Evolutionary conservation across 2,888 invertebrate species (phyloP).

Genomic region (Lymantria dispar): DNA sequence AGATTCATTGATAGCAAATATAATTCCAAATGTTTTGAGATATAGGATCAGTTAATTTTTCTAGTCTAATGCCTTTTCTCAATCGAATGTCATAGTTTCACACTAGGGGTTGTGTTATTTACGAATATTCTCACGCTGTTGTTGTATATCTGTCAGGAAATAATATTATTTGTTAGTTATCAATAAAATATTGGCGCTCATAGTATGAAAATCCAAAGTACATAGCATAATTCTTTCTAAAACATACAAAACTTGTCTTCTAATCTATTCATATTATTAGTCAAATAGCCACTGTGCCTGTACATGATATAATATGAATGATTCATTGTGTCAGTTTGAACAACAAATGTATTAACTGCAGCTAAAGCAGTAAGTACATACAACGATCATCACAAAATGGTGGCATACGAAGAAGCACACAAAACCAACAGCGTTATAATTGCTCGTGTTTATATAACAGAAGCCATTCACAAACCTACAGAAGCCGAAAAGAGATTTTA

Average conservation of each 20-base stretch:
- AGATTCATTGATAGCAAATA: conserved; percentile 34
- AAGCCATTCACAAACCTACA: conserved; percentile 70
- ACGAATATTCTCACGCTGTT: conserved; percentile 53
- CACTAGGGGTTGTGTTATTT: conserved; percentile 47
- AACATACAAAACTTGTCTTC: no score
- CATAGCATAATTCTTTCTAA: no score
- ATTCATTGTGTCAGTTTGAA: conserved; percentile 6
- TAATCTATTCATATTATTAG: no score
- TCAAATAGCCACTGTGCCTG: no score
- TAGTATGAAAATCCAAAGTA: no score
- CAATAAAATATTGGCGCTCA: no score
- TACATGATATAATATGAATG: conserved; percentile 5
- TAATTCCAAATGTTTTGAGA: conserved; percentile 53
- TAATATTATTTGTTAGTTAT: background rate
- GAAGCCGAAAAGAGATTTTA: conserved; percentile 75
- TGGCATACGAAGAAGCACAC: conserved; percentile 37
- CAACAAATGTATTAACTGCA: conserved; percentile 14
- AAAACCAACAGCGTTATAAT: conserved; percentile 57
- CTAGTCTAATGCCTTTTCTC: conserved; percentile 70
- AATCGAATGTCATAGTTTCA: conserved; percentile 55
- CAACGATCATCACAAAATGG: conserved; percentile 31
- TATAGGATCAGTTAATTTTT: conserved; percentile 75
- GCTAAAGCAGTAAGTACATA: conserved; percentile 20
- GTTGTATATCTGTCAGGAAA: conserved; percentile 1
- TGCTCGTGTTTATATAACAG: conserved; percentile 70